Evolutionary conservation across 2,113 vertebrate species (phyloP), one percentile per base, ranked within the genome.

Genomic region (Equus quagga): DNA sequence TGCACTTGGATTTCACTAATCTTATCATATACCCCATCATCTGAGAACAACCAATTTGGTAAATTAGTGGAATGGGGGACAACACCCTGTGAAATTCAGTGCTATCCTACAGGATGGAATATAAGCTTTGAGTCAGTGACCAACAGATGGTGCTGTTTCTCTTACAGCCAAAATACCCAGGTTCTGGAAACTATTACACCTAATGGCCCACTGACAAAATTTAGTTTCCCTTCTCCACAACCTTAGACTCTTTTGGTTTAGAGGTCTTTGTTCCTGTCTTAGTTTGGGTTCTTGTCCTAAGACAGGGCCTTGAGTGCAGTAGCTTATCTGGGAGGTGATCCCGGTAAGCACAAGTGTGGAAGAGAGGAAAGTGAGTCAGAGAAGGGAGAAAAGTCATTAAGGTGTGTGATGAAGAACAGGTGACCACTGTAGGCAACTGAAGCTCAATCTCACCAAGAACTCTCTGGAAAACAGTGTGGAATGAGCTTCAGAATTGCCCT

Each of bases 101-200:
- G 24, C 79, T 13, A 0, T 46, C 36, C 41, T 54, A n/a, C n/a
- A 87, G 65, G 12, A 67, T n/a, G 33, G 3, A 78, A 23, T 19
- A 10, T 28, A 44, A 58, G 18, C 67, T 94, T 92, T 82, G 67
- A 89, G 21, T 31, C 69, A 44, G 44, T 95, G 69, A 64, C 97
- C 96, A 96, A 94, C 70, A 98, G 96, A 84, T 96, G 94, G 89
- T 28, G 85, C 85, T 94, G 13, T 93, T 98, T 73, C 89, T 72
- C 91, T 62, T 92, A 67, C 3, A 78, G 85, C 33, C 88, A 70
- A 81, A 90, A 82, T 15, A 73, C 2, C 75, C 31, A 90, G 41
- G 33, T 49, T 73, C 75, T 60, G 3, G 4, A 73, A 84, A 33
- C 18, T 12, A 8, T 79, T 46, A 62, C 2, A 46, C 72, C 56